Percentiles rank a stretch among this genome's conserved stretches.
Evolutionary conservation across 2,888 invertebrate species (phyloP).

Genomic region (Caenorhabditis macrosperma): DNA sequence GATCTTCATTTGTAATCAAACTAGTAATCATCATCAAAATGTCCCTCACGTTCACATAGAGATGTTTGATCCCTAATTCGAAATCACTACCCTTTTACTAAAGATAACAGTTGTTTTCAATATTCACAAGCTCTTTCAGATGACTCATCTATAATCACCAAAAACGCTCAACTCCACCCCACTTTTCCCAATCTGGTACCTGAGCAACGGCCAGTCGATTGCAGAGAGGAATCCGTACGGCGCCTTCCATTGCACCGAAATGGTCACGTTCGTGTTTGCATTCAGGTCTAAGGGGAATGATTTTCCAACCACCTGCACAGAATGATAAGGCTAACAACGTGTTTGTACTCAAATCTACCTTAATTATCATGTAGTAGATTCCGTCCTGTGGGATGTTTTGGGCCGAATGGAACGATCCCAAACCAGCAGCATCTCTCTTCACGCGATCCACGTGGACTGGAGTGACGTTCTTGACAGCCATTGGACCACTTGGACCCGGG

Average conservation of each 20-base stretch:
- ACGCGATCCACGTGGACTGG: conserved; percentile 57
- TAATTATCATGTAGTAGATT: conserved; percentile 78
- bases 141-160: too few species aligned
- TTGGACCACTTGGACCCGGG: conserved; percentile 41
- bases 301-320: conserved; percentile 51
- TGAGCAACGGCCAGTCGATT: conserved; percentile 89
- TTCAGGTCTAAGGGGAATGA: conserved; percentile 30
- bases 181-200: conserved; percentile 32
- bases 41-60: too few species aligned
- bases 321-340: background rate
- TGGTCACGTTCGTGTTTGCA: conserved; percentile 59
- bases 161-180: too few species aligned
- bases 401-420: conserved; percentile 75
- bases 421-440: conserved; percentile 44
- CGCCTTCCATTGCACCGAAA: conserved; percentile 68
- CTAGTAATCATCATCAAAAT: too few species aligned
- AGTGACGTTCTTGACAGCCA: conserved; percentile 53
- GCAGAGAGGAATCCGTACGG: conserved; percentile 90
- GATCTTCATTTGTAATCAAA: too few species aligned
- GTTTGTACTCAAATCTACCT: conserved; percentile 50
- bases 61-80: too few species aligned
- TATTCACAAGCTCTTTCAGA: too few species aligned
- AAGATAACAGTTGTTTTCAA: too few species aligned
- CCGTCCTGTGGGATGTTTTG: conserved; percentile 75
- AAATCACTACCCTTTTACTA: too few species aligned